Evolutionary conservation across 2,888 invertebrate species (phyloP), one percentile per base, ranked within the genome.

Genomic region (Ephialtes manifestator): DNA sequence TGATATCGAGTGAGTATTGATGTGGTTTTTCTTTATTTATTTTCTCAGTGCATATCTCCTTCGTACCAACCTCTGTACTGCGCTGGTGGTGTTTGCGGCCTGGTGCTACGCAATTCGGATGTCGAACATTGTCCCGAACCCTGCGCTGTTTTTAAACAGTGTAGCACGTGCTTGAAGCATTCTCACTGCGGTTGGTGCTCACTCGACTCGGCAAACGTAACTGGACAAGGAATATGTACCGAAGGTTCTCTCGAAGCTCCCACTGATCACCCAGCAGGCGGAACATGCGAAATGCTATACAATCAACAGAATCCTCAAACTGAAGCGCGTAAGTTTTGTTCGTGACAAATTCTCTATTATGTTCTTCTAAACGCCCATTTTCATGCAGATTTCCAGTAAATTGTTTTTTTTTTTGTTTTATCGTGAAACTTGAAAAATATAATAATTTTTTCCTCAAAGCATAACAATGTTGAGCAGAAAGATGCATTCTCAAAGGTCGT

Each of bases 161-260:
- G 99, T 91, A 96, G 97, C 0, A 97, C 97, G 48, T 99, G 99
- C 92, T 94, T 99, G 65, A 96, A 97, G 87, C 97, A 98, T 90
- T 97, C 98, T 0, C 97, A 98, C 90, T 99, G 99, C 92, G 99
- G 99, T 11, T 99, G 99, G 99, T 99, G 99, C 93, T 97, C 98
- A 0, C 94, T 96, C 24, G 95, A 96, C 74, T 96, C 95, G 1
- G 95, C 94, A 13, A 93, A 93, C 74, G 87, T 91, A 24, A 94
- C 94, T 13, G 97, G 97, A 65, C 96, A 95, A 91, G 99, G 99
- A n/a, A 96, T 97, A 5, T 99, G 99, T 90, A 97, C 97, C 0
- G 97, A 97, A 92, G 99, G 98, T 0, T 97, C 97, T 0, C 96
- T 97, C 72, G 95, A 95, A 86, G 95, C 95, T 5, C 95, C 96